These are phyloP conservation scores for Loxodonta africana DNA, from an alignment of 2,113 vertebrate species.

Conservation along the genomic window DNA sequence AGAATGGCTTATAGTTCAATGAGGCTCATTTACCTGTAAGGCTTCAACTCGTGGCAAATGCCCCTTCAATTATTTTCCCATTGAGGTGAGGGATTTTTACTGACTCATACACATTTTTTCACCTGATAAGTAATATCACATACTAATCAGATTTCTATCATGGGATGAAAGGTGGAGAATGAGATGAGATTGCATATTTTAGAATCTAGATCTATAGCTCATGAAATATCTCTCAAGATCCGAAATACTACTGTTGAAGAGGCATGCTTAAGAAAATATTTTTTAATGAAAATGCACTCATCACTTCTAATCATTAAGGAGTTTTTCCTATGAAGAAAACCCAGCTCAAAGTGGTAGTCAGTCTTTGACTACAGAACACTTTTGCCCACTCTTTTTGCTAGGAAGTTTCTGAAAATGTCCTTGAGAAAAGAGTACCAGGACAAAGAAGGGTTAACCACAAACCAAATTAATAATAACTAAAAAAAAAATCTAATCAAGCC, in stretches of 20 bases:
- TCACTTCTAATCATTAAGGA: not conserved
- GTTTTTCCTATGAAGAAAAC: not conserved
- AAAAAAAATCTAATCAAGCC: not conserved
- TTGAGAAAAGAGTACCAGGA: not conserved
- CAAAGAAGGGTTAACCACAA: not conserved
- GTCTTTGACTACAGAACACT: not conserved
- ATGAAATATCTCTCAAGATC: not conserved
- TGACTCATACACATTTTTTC: not conserved
- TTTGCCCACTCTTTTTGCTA: not conserved
- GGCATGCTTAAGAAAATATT: not conserved
- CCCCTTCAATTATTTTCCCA: not conserved
- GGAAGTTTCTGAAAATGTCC: not conserved
- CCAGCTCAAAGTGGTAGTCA: not conserved
- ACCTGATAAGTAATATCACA: not conserved
- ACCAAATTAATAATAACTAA: constrained; percentile 29
- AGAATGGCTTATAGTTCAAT: not conserved
- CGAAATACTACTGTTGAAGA: not conserved
- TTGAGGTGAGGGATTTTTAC: not conserved
- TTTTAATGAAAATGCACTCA: not conserved
- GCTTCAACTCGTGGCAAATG: not conserved
- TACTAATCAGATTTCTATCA: not conserved
- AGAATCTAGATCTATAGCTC: not conserved
- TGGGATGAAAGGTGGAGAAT: not conserved
- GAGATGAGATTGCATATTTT: not conserved
- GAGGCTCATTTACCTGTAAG: not conserved